phyloP scores from a whole-genome alignment of 1,140 invertebrate genomes.

The Drosophila funebris region DNA sequence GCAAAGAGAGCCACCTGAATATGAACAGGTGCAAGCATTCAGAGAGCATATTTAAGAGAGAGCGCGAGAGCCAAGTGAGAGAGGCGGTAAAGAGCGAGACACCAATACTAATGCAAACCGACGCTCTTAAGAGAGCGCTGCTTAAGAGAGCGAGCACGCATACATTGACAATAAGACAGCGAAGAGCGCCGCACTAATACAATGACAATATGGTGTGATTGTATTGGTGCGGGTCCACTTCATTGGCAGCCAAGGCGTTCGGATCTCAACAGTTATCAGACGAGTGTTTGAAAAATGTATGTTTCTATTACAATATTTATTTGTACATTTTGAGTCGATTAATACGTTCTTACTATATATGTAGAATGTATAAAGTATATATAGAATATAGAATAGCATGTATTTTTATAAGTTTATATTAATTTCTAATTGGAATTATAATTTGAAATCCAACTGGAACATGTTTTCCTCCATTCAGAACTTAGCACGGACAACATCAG shows the following conservation, averaged over 20 bases:
- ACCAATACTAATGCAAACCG: slow-evolving; percentile 57
- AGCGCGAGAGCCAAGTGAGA: slow-evolving; percentile 18
- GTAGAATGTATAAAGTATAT: background rate
- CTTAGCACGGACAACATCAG: slow-evolving; percentile 47
- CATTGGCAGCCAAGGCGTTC: background rate
- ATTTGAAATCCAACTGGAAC: background rate
- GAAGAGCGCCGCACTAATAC: slow-evolving; percentile 43
- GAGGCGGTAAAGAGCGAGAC: slow-evolving; percentile 38
- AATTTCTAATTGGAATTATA: background rate
- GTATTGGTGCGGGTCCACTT: slow-evolving; percentile 50
- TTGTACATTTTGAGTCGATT: background rate
- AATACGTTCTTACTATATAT: background rate
- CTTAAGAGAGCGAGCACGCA: slow-evolving; percentile 59
- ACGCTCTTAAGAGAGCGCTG: slow-evolving; percentile 45
- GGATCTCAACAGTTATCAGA: background rate
- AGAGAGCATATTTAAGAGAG: slow-evolving; percentile 22
- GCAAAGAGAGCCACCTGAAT: slow-evolving; percentile 46
- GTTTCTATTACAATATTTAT: background rate
- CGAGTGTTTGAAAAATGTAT: background rate
- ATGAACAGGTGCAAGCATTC: slow-evolving; percentile 57
- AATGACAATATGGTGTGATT: background rate
- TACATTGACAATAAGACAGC: slow-evolving; percentile 39
- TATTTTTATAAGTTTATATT: background rate
- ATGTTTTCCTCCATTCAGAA: background rate
- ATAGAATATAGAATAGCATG: too few relatives aligned